These are phyloP conservation scores for Watsonalla cultraria DNA, from an alignment of 2,888 invertebrate species.

Conservation along the genomic window DNA sequence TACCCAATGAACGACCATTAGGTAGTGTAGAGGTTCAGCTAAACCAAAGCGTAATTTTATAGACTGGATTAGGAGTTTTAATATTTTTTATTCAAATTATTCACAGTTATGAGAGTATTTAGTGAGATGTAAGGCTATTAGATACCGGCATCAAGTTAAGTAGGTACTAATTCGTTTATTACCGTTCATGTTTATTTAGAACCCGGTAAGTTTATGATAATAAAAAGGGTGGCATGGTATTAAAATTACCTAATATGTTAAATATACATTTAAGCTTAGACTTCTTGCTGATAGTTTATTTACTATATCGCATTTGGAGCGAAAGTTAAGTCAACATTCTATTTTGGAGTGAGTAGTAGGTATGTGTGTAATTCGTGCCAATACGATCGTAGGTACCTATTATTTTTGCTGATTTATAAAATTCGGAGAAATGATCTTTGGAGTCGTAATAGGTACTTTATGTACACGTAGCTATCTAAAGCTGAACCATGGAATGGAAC, in stretches of 20 bases:
- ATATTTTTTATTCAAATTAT: conserved; percentile 8
- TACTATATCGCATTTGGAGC: conserved; percentile 14
- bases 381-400: too few relatives aligned
- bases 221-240: too few relatives aligned
- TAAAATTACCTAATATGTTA: too few relatives aligned
- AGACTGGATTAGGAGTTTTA: conserved; percentile 33
- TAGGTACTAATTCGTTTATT: neutral
- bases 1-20: conserved; percentile 36
- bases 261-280: too few relatives aligned
- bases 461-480: conserved; percentile 59
- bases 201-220: neutral
- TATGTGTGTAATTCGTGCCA: too few relatives aligned
- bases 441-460: conserved; percentile 30
- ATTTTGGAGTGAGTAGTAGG: too few relatives aligned
- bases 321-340: conserved; percentile 10
- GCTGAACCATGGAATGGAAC: conserved; percentile 61
- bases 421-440: conserved; percentile 30
- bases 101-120: neutral
- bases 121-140: too few relatives aligned
- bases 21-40: conserved; percentile 38
- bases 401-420: too few relatives aligned
- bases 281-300: neutral
- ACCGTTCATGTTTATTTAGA: neutral
- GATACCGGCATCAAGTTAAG: neutral
- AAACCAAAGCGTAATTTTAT: conserved; percentile 34